Evolutionary conservation across 2,797 vertebrate species (phyloP).

Genomic region (Stomatorhinus walkeri): DNA sequence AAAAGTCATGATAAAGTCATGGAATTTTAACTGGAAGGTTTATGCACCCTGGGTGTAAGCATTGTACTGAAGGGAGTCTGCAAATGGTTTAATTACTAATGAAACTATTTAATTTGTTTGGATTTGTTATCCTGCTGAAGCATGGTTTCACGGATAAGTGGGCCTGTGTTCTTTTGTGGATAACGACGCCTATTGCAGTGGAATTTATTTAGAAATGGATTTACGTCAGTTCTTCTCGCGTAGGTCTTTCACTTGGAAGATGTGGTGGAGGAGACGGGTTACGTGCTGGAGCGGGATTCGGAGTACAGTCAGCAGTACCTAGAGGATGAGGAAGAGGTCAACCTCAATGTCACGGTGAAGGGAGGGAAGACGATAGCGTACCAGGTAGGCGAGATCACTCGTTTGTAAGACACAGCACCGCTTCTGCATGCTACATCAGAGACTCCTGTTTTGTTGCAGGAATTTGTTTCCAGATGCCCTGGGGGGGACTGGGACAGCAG

Average conservation of each 20-base stretch:
- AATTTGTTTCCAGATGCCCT: constrained; percentile 64
- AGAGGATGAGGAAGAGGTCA: constrained; percentile 90
- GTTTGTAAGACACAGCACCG: neutral
- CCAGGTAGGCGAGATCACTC: constrained; percentile 59
- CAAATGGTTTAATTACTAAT: neutral
- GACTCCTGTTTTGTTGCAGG: constrained; percentile 59
- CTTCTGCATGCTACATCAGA: neutral
- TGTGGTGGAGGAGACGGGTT: constrained; percentile 83
- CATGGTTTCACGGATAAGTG: neutral
- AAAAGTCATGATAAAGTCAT: neutral
- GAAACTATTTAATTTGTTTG: neutral
- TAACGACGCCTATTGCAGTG: neutral
- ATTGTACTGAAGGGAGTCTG: neutral
- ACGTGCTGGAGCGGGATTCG: constrained; percentile 85
- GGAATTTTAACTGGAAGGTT: neutral
- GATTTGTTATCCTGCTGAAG: neutral
- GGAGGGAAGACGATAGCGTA: constrained; percentile 73
- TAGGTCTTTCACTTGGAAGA: constrained; percentile 92
- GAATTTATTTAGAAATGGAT: neutral
- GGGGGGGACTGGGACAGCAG: constrained; percentile 59
- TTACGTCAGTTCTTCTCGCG: constrained; percentile 17
- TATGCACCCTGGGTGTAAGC: neutral
- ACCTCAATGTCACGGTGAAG: constrained; percentile 71
- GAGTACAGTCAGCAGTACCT: constrained; percentile 90
- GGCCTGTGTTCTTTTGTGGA: neutral